Base-by-base conservation (phyloP, 2,888 invertebrate genomes). In the Ennomos quercinarius region DNA sequence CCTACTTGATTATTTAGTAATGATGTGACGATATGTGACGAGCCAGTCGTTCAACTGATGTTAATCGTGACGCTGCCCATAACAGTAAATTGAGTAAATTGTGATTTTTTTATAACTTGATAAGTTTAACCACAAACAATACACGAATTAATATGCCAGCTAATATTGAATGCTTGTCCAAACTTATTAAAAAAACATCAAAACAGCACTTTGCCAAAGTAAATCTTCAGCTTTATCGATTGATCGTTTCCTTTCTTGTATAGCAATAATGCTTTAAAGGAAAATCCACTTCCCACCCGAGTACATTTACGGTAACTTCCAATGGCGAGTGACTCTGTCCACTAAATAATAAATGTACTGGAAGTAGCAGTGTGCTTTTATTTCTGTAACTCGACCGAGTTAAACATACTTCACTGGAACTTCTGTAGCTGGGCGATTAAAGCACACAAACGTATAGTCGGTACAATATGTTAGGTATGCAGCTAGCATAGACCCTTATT, bases 291-390 rank as follows among this genome's bases (percentile, higher is more conserved):
- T 74, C 73, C 75, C 73, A 68, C 76, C 75, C 78, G 81, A 84
- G 86, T 81, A 77, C 78, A 76, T 66, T 65, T 68, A 67, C 64
- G 70, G 68, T 65, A 80, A 79, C 77, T 84, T 76, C 75, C 77
- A 80, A 82, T 79, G 77, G 84, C 80, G 81, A 83, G 76, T 82
- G 82, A 86, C 83, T 83, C 73, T 78, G 85, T 80, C 83, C 80
- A 71, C 66, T 89, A 84, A 89, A 88, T 89, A 87, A 87, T 87
- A 83, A 86, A 89, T 87, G 82, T 74, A 70, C 57, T 64, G 73
- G 72, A 77, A 80, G 77, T 78, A 71, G 71, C 78, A 67, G 71
- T 73, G 68, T 59, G 72, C 77, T 77, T 76, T 81, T 83, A 82
- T 82, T 84, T 81, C 74, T 80, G 74, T 79, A 73, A 57, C 57